Conservation (phyloP, 2,113 vertebrate genomes). For the Cavia aperea region DNA sequence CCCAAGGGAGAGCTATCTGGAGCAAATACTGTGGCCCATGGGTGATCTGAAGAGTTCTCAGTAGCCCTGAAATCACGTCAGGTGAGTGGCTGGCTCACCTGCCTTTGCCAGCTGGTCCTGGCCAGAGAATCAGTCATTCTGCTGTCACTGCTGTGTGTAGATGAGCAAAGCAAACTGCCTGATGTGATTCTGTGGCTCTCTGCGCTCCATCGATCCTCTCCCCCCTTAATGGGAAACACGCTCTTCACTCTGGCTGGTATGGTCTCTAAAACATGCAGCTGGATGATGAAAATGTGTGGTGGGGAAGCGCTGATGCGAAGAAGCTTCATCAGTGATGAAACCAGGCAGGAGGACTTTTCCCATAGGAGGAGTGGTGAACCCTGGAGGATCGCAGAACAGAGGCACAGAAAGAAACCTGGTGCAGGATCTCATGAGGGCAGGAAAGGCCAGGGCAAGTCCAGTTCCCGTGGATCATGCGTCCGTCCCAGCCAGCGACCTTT, state of each 20-base stretch:
- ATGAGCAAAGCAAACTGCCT: neutral
- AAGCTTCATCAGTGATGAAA: neutral
- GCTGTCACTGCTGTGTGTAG: neutral
- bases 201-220: neutral
- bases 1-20: neutral
- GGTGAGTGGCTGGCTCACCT: neutral
- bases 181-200: neutral
- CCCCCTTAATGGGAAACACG: neutral
- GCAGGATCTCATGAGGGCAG: neutral
- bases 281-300: neutral
- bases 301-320: neutral
- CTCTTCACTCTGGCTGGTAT: neutral
- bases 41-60: neutral
- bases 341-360: neutral
- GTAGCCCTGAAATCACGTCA: neutral
- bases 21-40: neutral
- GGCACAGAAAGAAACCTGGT: neutral
- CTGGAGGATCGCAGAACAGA: neutral
- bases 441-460: neutral
- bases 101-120: neutral
- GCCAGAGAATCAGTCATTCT: neutral
- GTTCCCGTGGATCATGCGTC: neutral
- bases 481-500: neutral
- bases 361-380: neutral
- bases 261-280: neutral